A percentile compares a stretch with the other conserved stretches of the same genome.
Conservation (phyloP, 2,797 vertebrate genomes). For the Hozukius guyotensis region DNA sequence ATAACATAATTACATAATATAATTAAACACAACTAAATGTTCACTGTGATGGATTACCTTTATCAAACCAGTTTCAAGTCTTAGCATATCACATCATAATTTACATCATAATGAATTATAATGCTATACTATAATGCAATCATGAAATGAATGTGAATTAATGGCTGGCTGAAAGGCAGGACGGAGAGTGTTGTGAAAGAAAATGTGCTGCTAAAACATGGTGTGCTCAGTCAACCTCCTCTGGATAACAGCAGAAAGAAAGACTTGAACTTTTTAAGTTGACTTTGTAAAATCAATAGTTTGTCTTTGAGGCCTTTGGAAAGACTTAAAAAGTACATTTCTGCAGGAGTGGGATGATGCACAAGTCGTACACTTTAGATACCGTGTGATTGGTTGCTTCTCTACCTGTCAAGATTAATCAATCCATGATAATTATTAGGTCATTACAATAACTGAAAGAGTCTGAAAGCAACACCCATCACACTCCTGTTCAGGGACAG, state of each 20-base stretch:
- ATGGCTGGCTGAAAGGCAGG: neutral
- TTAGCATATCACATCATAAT: neutral
- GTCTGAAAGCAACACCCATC: too few relatives aligned
- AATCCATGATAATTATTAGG: neutral
- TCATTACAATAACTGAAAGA: too few relatives aligned
- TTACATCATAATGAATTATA: neutral
- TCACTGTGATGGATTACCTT: neutral
- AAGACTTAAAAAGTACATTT: neutral
- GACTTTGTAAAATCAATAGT: neutral
- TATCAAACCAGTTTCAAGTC: neutral
- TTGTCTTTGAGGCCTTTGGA: neutral
- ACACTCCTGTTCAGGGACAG: constrained; percentile 3
- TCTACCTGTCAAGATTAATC: constrained; percentile 22
- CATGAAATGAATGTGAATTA: neutral
- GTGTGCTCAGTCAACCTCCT: neutral
- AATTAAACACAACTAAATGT: neutral
- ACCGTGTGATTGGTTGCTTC: neutral
- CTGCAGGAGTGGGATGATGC: neutral
- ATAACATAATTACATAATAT: neutral
- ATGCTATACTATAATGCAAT: neutral
- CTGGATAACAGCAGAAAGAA: neutral
- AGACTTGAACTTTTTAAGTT: neutral
- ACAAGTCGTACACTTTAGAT: neutral
- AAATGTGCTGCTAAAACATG: neutral
- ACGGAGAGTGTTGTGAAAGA: neutral